Evolutionary conservation across 2,797 vertebrate genomes (phyloP).

Genomic region (Spatula versicolor): DNA sequence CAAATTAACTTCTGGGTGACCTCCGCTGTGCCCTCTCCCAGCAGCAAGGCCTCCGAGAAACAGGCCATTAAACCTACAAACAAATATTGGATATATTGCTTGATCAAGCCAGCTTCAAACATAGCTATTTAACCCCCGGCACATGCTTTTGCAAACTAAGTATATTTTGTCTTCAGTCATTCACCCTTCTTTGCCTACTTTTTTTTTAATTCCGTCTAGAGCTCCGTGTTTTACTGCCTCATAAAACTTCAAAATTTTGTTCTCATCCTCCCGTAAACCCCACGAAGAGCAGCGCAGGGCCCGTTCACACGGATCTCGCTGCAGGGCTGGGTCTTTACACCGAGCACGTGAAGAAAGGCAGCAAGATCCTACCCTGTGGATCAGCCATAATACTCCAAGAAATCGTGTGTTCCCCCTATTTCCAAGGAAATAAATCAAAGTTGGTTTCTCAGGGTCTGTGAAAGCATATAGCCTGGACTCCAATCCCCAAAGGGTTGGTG

Average conservation of each 20-base stretch:
- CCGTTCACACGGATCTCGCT: not conserved
- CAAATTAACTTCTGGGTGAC: constrained; percentile 65
- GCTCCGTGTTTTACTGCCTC: not conserved
- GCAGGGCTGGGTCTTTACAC: not conserved
- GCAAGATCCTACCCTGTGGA: not conserved
- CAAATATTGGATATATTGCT: constrained; percentile 38
- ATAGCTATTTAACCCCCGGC: not conserved
- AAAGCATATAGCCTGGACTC: constrained; percentile 43
- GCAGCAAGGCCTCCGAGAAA: constrained; percentile 43
- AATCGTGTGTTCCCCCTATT: constrained; percentile 20
- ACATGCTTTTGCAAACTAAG: not conserved
- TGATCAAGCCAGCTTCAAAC: constrained; percentile 47
- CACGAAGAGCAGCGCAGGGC: not conserved
- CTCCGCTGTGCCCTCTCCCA: constrained; percentile 51
- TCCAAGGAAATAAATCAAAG: constrained; percentile 66
- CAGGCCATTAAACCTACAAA: constrained; percentile 62
- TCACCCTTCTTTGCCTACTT: not conserved
- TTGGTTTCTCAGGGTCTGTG: constrained; percentile 59
- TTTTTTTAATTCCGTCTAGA: not conserved
- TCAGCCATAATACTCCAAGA: constrained; percentile 36
- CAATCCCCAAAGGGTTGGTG: constrained; percentile 22
- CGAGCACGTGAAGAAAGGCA: not conserved
- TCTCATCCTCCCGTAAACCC: constrained; percentile 34
- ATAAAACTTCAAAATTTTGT: constrained; percentile 2
- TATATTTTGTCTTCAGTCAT: not conserved